Base-by-base conservation (phyloP, 1,140 invertebrate genomes). In the Drosophila sechellia region DNA sequence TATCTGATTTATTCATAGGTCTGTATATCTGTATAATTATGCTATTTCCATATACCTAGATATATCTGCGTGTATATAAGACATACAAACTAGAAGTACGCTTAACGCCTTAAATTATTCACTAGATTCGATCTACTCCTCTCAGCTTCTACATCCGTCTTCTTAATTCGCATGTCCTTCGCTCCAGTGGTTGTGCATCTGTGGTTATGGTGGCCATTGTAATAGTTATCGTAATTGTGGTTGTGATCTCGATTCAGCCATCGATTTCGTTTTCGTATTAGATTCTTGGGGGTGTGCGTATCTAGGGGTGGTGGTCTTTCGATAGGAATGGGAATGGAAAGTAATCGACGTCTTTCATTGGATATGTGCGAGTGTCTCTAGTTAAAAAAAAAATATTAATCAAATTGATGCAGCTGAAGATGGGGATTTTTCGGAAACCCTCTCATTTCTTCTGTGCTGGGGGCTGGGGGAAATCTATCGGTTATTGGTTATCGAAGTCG, bases 1-100 rank as follows among this genome's bases (percentile, higher is more conserved):
- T 60, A 59, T 65, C 45, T 42, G 22, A 66, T 20, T 75, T 74
- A 57, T 75, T 37, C 31, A 64, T 57, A 75, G 25, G 45, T 50
- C 20, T 76, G 72, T 76, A 66, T 76, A 68, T 64, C 59, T 74
- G 52, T 64, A 84, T 85, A 84, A 80, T 78, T 85, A 85, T 56
- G 71, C 75, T 85, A 85, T 73, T 22, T 73, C 48, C 48, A 54
- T 72, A 72, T 66, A 42, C 63, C 61, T 76, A 65, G 49, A 54
- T 76, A 76, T 79, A 68, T 72, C 45, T 53, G 42, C 70, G 77
- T 79, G 74, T 69, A 69, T 70, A 70, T 70, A 70, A 69, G 66
- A 69, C 64, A 70, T 70, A 70, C 50, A 70, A 70, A 70, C 66
- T 70, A 70, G 66, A 70, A 70, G 64, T 69, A 70, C 66, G 66